Percentiles rank a stretch among this genome's conserved stretches.
Conservation (phyloP, 2,797 vertebrate genomes). For the Thripadectes ignobilis region DNA sequence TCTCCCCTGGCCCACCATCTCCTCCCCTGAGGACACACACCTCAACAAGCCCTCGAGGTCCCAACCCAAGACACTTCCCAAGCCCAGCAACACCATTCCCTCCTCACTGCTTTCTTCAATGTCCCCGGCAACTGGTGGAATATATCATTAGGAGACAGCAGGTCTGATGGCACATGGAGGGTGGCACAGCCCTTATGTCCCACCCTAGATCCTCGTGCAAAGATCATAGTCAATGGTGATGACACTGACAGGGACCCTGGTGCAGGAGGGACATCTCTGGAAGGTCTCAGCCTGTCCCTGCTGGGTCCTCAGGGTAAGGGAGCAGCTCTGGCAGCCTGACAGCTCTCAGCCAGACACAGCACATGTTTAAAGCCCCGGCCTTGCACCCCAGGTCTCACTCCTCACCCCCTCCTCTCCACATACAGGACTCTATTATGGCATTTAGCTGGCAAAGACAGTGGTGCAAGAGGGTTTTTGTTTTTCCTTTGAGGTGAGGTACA, state of each 20-base stretch:
- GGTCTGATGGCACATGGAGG: neutral
- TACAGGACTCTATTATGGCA: rapidly evolving
- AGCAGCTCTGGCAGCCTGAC: neutral
- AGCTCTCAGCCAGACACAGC: neutral
- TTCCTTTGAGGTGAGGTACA: neutral
- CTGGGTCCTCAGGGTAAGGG: neutral
- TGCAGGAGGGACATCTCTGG: neutral
- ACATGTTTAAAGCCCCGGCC: neutral
- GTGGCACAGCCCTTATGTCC: neutral
- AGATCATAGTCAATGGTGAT: too few relatives aligned
- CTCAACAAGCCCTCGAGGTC: rapidly evolving
- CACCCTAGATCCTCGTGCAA: neutral
- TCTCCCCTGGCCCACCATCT: rapidly evolving
- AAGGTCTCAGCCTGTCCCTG: neutral
- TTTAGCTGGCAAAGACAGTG: neutral
- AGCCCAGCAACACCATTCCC: neutral
- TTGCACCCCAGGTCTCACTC: neutral
- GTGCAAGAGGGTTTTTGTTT: neutral
- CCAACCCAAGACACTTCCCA: neutral
- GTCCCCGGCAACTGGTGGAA: neutral
- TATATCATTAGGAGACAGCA: neutral
- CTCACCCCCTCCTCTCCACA: neutral
- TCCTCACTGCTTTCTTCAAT: neutral
- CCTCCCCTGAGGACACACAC: neutral
- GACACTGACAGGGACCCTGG: neutral